Base-by-base conservation (phyloP, 2,888 invertebrate genomes). In the Priocnemis perturbator region DNA sequence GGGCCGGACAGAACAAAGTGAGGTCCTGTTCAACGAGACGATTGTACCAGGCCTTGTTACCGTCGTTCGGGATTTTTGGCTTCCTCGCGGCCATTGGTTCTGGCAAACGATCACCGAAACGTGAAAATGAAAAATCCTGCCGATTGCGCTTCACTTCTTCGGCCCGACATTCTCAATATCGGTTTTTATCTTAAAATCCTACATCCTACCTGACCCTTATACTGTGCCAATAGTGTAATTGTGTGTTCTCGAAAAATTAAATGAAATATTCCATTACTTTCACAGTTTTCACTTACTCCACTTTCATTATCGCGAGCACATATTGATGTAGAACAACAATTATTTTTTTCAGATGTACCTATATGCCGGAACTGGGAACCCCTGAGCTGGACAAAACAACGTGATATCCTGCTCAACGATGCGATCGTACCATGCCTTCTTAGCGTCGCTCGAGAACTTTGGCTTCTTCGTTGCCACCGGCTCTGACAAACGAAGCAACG, bases 361-460 rank as follows among this genome's bases (percentile, higher is more conserved):
- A 87, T 89, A 89, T 60, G 87, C 81, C 83, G 94, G 94, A 85
- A 94, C 92, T 59, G 94, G 94, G 88, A 91, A 93, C 84, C 93
- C 93, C 90, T 93, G 93, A 68, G 93, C 93, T 85, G 93, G 93
- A 90, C 94, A 94, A 71, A 93, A 91, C 76, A 94, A 90, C 60
- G 93, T 93, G 87, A 95, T 92, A 85, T 92, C 91, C 85, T 92
- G 92, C 78, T 91, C 91, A 74, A 90, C 90, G 83, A 89, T 90
- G 88, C 94, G 92, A 86, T 92, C 93, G 88, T 93, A 94, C 88
- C 93, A 93, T 79, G 93, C 92, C 87, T 91, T 92, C 90, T 93
- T 93, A 63, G 93, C 92, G 81, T 92, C 92, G 77, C 92, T 92
- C 14, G 93, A 92, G 86, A 94, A 93, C 69, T 92, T 91, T 73